Evolutionary conservation across 2,888 invertebrate species (phyloP).

Genomic region (Parasteatoda lunata): DNA sequence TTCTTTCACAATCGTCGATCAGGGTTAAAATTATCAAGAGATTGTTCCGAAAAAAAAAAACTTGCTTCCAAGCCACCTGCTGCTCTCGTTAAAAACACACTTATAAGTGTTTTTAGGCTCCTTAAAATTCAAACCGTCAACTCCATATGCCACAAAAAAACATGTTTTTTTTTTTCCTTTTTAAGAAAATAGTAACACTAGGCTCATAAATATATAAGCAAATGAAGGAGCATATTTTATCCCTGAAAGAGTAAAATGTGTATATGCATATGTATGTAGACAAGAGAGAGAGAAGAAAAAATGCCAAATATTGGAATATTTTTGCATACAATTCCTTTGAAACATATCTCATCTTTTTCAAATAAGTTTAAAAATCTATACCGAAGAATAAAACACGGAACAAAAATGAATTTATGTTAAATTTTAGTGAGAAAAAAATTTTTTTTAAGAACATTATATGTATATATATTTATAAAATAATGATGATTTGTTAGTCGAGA

Average conservation of each 20-base stretch:
- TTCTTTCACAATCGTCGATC: not conserved
- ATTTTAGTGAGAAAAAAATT: too few species aligned
- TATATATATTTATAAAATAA: too few species aligned
- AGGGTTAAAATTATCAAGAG: slow-evolving; percentile 1
- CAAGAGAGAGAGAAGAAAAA: not conserved
- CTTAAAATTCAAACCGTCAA: slow-evolving; percentile 47
- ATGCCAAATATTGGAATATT: not conserved
- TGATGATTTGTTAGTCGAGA: too few species aligned
- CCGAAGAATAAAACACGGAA: too few species aligned
- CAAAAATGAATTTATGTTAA: too few species aligned
- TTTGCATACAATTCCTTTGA: not conserved
- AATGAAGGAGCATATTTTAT: slow-evolving; percentile 2
- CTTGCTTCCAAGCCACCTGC: slow-evolving; percentile 30
- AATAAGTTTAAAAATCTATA: too few species aligned
- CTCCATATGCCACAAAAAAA: slow-evolving; percentile 16
- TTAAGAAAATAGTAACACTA: not conserved
- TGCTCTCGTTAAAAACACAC: slow-evolving; percentile 25
- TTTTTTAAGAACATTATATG: too few species aligned
- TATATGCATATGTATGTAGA: slow-evolving; percentile 21
- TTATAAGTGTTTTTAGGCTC: slow-evolving; percentile 35
- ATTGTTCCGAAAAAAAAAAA: slow-evolving; percentile 7
- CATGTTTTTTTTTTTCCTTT: not conserved
- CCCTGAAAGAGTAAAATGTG: not conserved
- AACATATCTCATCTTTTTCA: too few species aligned
- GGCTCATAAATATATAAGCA: slow-evolving; percentile 25